Conservation (phyloP, 2,113 vertebrate species). For the Nannobrachium achirus region DNA sequence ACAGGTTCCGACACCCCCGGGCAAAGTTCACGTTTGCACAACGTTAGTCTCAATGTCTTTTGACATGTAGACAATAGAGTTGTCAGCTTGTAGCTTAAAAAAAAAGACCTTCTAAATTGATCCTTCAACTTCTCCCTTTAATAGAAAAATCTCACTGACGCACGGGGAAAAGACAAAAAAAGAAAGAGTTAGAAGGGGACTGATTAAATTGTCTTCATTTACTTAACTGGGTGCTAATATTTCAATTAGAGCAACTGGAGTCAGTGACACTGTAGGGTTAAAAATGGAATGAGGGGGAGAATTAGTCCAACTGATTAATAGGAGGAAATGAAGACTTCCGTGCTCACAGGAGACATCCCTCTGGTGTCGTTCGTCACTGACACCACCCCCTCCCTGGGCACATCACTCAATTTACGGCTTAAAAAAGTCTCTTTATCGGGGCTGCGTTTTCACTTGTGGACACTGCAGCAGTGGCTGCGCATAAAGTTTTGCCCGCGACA, state of each 20-base stretch:
- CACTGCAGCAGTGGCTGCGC: slow-evolving; percentile 21
- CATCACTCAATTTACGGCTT: slow-evolving; percentile 60
- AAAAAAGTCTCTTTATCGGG: slow-evolving; percentile 42
- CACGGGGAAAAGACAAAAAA: slow-evolving; percentile 67
- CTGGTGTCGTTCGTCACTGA: slow-evolving; percentile 75
- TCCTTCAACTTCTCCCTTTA: slow-evolving; percentile 78
- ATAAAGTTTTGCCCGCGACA: slow-evolving; percentile 40
- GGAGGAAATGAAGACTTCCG: slow-evolving; percentile 81
- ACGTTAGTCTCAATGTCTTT: slow-evolving; percentile 64
- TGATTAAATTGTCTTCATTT: slow-evolving; percentile 87
- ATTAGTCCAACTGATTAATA: slow-evolving; percentile 83
- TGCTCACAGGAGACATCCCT: slow-evolving; percentile 73
- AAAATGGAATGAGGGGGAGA: slow-evolving; percentile 79
- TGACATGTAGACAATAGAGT: slow-evolving; percentile 68
- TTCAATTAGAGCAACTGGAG: slow-evolving; percentile 84
- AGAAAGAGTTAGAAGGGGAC: slow-evolving; percentile 52
- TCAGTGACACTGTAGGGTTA: slow-evolving; percentile 81
- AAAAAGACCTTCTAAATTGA: slow-evolving; percentile 70
- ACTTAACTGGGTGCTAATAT: slow-evolving; percentile 85
- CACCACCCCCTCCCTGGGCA: slow-evolving; percentile 55
- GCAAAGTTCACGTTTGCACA: slow-evolving; percentile 61
- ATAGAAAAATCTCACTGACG: slow-evolving; percentile 80
- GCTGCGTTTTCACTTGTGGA: slow-evolving; percentile 9
- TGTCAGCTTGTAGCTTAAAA: slow-evolving; percentile 65
- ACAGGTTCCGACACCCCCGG: slow-evolving; percentile 35